Percentiles rank a stretch among this genome's conserved stretches.
phyloP scores from a whole-genome alignment of 2,113 vertebrate species.

The Mormyrus iriodes region DNA sequence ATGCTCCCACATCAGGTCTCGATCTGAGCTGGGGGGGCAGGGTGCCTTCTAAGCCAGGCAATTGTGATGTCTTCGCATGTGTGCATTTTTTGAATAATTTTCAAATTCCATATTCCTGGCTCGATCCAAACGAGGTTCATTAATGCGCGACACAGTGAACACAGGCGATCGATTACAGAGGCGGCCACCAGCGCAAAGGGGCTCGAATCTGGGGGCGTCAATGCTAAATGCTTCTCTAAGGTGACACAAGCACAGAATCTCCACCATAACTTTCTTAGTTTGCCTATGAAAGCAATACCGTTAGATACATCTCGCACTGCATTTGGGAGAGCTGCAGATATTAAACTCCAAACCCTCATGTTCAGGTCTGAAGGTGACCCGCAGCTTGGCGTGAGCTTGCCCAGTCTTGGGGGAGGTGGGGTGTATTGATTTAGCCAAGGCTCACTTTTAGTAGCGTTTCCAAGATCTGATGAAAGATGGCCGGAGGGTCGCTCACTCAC shows the following conservation, averaged over 20 bases:
- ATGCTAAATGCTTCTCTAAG: background rate
- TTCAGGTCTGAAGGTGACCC: slow-evolving; percentile 5
- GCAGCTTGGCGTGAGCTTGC: background rate
- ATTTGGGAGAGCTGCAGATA: background rate
- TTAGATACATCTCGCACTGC: background rate
- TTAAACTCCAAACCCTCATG: background rate
- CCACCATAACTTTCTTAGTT: background rate
- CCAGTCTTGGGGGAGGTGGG: background rate
- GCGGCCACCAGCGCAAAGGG: background rate
- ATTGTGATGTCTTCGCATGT: background rate
- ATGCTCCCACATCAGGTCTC: background rate
- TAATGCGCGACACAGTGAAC: background rate
- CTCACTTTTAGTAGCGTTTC: background rate
- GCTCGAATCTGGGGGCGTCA: background rate
- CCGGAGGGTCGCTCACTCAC: background rate
- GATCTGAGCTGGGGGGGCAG: background rate
- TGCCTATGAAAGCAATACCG: background rate
- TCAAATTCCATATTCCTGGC: background rate
- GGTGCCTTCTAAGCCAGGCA: background rate
- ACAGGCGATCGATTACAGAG: background rate
- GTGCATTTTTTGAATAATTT: background rate
- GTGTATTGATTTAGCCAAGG: background rate
- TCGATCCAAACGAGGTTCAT: background rate
- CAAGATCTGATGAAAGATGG: background rate
- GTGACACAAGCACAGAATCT: background rate